These are phyloP conservation scores for Cygnus atratus DNA, from an alignment of 2,113 vertebrate species.

Conservation along the genomic window DNA sequence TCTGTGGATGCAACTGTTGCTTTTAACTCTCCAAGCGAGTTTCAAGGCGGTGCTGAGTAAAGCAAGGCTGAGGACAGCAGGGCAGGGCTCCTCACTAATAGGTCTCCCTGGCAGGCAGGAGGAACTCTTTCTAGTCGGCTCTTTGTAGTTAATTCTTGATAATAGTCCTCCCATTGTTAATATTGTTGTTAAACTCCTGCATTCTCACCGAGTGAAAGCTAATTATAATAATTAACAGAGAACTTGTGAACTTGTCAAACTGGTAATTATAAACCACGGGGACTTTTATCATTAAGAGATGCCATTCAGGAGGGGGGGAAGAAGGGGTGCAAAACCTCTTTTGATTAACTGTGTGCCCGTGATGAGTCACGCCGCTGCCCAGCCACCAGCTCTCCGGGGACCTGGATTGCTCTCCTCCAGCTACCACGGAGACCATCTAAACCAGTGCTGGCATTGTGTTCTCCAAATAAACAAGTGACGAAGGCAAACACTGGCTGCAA, in stretches of 20 bases:
- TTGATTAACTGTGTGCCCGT: neutral
- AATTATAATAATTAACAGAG: constrained; percentile 86
- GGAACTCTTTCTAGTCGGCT: constrained; percentile 23
- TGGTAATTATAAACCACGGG: constrained; percentile 80
- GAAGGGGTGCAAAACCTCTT: neutral
- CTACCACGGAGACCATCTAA: fast-evolving
- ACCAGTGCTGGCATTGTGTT: fast-evolving
- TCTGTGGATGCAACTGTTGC: fast-evolving
- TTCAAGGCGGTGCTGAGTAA: neutral
- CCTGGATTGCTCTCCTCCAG: neutral
- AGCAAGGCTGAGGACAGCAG: neutral
- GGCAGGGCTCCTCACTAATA: neutral
- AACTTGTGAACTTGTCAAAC: constrained; percentile 85
- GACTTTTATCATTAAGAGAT: constrained; percentile 77
- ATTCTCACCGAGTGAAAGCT: constrained; percentile 74
- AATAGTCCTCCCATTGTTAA: constrained; percentile 71
- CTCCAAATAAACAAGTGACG: neutral
- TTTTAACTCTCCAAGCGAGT: neutral
- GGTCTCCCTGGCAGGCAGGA: constrained; percentile 30
- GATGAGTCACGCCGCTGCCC: neutral
- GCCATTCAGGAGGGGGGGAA: constrained; percentile 12
- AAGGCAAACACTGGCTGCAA: neutral
- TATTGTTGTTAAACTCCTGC: constrained; percentile 78
- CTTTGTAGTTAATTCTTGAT: constrained; percentile 38
- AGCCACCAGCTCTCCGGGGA: neutral